Evolutionary conservation across 92 coral and sea anemone species (phyloP).

Genomic region (Actinernus sp.): DNA sequence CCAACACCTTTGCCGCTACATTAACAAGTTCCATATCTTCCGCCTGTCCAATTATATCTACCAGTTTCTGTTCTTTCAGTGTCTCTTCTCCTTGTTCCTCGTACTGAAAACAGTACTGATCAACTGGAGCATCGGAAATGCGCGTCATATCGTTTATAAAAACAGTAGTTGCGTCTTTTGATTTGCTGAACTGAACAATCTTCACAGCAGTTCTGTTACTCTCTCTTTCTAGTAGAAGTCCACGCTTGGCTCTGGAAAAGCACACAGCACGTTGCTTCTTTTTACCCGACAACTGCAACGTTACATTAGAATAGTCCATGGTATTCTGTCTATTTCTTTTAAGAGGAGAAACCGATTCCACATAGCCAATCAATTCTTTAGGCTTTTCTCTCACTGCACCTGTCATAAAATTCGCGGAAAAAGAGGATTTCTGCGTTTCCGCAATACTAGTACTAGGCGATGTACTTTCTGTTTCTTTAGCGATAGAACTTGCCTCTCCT

Average conservation of each 20-base stretch:
- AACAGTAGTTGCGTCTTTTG: too few relatives aligned
- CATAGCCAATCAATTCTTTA: too few relatives aligned
- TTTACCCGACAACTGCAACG: slow-evolving; percentile 2
- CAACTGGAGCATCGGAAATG: slow-evolving; percentile 17
- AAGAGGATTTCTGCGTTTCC: too few relatives aligned
- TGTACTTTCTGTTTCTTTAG: too few relatives aligned
- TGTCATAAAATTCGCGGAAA: too few relatives aligned
- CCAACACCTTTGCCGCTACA: slow-evolving; percentile 20
- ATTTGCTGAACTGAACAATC: slow-evolving; percentile 13
- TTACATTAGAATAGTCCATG: slow-evolving; percentile 19
- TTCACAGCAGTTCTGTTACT: slow-evolving; percentile 37
- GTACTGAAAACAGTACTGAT: slow-evolving; percentile 20
- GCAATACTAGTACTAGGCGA: too few relatives aligned
- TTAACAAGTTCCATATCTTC: too few relatives aligned
- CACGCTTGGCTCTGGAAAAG: slow-evolving; percentile 25
- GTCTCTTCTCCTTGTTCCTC: slow-evolving; percentile 10
- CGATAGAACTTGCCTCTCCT: too few relatives aligned
- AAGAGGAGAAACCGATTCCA: slow-evolving; percentile 21
- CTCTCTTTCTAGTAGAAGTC: slow-evolving; percentile 18
- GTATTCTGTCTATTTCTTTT: slow-evolving; percentile 21
- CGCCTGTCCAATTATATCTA: too few relatives aligned
- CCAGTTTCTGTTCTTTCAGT: slow-evolving; percentile 1
- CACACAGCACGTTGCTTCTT: too few relatives aligned
- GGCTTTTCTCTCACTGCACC: too few relatives aligned
- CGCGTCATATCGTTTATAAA: slow-evolving; percentile 39